phyloP scores from a whole-genome alignment of 2,888 invertebrate species.

The Habroteleia sp. region DNA sequence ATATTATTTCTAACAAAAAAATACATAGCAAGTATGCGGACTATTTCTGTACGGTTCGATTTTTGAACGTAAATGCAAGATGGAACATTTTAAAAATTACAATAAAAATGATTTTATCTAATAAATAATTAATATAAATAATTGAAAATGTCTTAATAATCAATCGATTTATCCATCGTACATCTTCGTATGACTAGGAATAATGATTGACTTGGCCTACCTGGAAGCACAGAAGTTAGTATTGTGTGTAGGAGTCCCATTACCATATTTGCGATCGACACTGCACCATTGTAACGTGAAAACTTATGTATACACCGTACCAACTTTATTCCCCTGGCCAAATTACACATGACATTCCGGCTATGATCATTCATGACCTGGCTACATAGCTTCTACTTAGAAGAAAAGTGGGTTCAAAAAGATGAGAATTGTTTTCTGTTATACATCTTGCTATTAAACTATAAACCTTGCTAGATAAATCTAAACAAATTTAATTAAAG shows the following conservation, averaged over 20 bases:
- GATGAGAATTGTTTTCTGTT: too few species aligned
- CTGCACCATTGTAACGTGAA: constrained; percentile 79
- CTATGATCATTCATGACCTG: constrained; percentile 55
- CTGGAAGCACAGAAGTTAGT: constrained; percentile 82
- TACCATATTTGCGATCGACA: constrained; percentile 80
- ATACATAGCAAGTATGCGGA: too few species aligned
- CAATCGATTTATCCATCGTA: constrained; percentile 47
- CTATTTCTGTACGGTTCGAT: constrained; percentile 46
- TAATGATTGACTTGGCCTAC: constrained; percentile 81
- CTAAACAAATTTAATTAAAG: too few species aligned
- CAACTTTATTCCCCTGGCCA: constrained; percentile 77
- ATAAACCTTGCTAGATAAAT: too few species aligned
- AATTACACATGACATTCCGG: constrained; percentile 75
- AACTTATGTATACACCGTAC: constrained; percentile 75
- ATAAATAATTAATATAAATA: too few species aligned
- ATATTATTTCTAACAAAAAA: too few species aligned
- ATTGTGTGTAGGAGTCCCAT: constrained; percentile 80
- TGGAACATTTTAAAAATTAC: too few species aligned
- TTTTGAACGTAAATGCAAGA: constrained; percentile 54
- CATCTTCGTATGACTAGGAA: constrained; percentile 71
- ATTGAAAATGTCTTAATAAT: too few species aligned
- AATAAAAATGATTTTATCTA: too few species aligned
- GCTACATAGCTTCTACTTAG: constrained; percentile 53
- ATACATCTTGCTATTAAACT: too few species aligned
- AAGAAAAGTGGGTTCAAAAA: constrained; percentile 28